Percentiles rank a stretch among this genome's conserved stretches.
These are phyloP conservation scores for Lepidurus packardi DNA, from an alignment of 1,140 invertebrate species.

Conservation along the genomic window DNA sequence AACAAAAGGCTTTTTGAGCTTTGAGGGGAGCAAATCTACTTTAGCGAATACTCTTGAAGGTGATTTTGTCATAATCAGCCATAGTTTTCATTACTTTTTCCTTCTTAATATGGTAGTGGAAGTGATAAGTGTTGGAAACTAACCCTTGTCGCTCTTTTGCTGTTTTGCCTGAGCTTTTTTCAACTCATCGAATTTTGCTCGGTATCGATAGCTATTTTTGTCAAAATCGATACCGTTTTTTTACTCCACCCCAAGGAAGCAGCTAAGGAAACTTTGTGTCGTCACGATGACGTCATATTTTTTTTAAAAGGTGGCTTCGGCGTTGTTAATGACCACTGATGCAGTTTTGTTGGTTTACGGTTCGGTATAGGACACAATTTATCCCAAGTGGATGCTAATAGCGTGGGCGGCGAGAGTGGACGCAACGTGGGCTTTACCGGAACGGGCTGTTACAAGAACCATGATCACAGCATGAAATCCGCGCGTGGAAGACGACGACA, in stretches of 20 bases:
- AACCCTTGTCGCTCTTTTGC: constrained; percentile 10
- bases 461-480: constrained; percentile 58
- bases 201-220: background rate
- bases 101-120: background rate
- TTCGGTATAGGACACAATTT: constrained; percentile 70
- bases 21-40: too few species aligned
- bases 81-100: background rate
- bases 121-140: background rate
- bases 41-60: too few species aligned
- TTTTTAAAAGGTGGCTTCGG: background rate
- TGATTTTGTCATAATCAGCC: background rate
- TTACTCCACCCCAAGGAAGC: background rate
- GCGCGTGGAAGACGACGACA: constrained; percentile 36
- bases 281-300: constrained; percentile 17
- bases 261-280: constrained; percentile 5
- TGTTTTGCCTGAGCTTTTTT: background rate
- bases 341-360: constrained; percentile 10
- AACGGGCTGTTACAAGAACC: constrained; percentile 76
- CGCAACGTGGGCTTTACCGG: constrained; percentile 64
- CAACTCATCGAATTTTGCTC: background rate
- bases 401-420: constrained; percentile 65
- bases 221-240: background rate
- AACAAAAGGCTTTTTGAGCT: too few species aligned
- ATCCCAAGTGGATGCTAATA: constrained; percentile 79
- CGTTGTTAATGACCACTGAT: constrained; percentile 17